A percentile compares a stretch with the other conserved stretches of the same genome.
Conservation (phyloP, 2,888 invertebrate species). For the Pimpla rufipes region DNA sequence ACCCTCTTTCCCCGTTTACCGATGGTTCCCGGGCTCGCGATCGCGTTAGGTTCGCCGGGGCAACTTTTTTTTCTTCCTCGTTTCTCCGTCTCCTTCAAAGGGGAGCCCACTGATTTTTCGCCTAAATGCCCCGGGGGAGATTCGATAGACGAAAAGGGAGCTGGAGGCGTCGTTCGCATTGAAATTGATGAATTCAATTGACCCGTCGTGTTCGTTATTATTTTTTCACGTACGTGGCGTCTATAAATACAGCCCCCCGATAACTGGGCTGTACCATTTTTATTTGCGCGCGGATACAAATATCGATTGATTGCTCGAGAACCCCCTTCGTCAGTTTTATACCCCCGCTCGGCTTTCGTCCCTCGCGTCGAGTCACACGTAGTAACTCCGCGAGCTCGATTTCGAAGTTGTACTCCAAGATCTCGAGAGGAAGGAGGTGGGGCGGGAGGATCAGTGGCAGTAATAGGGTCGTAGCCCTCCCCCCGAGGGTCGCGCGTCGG, state of each 20-base stretch:
- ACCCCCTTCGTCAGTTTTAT: neutral
- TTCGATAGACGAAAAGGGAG: neutral
- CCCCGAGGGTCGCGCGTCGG: constrained; percentile 3
- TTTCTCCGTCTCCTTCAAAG: neutral
- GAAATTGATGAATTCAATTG: neutral
- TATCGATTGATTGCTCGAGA: neutral
- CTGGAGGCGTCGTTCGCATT: neutral
- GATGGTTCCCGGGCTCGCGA: neutral
- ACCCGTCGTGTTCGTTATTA: neutral
- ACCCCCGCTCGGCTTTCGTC: neutral
- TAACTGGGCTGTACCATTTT: no score
- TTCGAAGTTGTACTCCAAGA: neutral
- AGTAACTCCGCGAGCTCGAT: neutral
- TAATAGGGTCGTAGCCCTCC: constrained; percentile 44
- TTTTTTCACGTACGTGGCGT: neutral
- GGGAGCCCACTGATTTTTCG: neutral
- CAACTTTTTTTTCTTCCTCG: neutral
- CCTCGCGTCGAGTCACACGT: neutral
- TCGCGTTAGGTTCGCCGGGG: neutral
- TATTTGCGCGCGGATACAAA: neutral
- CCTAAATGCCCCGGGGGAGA: neutral
- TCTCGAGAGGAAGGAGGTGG: constrained; percentile 13
- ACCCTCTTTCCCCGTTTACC: neutral
- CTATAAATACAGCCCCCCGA: neutral
- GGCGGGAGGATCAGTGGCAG: constrained; percentile 9